These are phyloP conservation scores for Frankliniella fusca DNA, from an alignment of 2,888 invertebrate genomes.

Conservation along the genomic window DNA sequence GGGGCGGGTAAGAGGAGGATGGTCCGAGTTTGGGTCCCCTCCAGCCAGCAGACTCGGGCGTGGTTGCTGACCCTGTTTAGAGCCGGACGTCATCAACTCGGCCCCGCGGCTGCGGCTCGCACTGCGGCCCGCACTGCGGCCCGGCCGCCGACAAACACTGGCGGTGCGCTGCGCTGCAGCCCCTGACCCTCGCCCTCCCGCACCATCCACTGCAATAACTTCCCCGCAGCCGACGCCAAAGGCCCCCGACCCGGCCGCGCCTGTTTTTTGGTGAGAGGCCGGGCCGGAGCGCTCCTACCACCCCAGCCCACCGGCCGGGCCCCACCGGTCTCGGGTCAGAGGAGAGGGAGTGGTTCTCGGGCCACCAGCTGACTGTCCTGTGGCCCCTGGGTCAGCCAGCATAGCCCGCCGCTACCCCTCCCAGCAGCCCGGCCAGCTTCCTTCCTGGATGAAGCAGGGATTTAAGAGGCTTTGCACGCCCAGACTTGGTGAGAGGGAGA, in stretches of 20 bases:
- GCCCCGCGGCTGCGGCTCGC: neutral
- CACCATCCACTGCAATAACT: no score
- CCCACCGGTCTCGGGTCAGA: neutral
- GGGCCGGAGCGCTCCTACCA: neutral
- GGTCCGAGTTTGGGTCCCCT: no score
- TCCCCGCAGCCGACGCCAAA: no score
- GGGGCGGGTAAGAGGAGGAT: no score
- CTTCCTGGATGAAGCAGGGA: constrained; percentile 4
- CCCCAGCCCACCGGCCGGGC: neutral
- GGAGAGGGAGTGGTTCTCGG: no score
- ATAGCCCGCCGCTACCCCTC: neutral
- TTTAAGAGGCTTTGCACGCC: constrained; percentile 10
- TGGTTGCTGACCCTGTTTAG: no score
- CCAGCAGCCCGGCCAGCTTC: neutral
- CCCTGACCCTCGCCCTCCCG: neutral
- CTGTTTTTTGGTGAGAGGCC: neutral
- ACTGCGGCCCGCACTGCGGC: neutral
- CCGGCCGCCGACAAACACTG: neutral
- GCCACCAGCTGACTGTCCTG: neutral
- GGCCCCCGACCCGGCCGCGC: neutral
- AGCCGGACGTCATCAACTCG: neutral
- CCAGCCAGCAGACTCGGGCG: no score
- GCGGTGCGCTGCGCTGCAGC: neutral
- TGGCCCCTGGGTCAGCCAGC: neutral
- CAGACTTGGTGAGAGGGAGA: neutral